Percentiles rank a stretch among this genome's conserved stretches.
Evolutionary conservation across 2,113 vertebrate species (phyloP).

Genomic region (Rhizomys pruinosus): DNA sequence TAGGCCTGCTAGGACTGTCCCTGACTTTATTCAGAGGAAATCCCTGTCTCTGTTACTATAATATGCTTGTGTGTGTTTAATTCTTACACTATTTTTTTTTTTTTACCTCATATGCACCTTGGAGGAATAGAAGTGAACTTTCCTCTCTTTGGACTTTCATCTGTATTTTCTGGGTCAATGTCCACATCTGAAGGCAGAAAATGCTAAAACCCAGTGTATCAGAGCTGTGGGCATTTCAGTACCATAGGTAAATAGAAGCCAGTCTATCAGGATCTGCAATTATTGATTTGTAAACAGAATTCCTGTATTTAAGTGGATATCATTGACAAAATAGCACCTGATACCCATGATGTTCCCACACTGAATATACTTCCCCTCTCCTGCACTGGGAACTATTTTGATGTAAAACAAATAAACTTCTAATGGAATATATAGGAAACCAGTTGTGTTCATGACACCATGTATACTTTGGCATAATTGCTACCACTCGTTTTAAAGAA

Average conservation of each 20-base stretch:
- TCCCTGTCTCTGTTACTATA: neutral
- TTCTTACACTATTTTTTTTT: neutral
- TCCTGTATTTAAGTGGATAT: neutral
- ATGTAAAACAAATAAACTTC: neutral
- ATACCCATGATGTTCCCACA: accelerated
- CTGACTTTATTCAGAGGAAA: neutral
- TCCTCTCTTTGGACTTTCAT: neutral
- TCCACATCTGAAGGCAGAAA: neutral
- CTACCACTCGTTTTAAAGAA: neutral
- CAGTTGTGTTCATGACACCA: neutral
- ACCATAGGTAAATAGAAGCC: neutral
- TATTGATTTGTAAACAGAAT: neutral
- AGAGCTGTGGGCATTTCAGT: neutral
- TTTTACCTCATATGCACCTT: neutral
- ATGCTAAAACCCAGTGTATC: neutral
- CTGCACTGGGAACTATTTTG: neutral
- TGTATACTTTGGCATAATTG: neutral
- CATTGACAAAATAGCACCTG: neutral
- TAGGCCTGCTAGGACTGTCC: neutral
- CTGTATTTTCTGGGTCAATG: neutral
- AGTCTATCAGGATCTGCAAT: neutral
- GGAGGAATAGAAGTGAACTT: neutral
- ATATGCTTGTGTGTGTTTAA: neutral
- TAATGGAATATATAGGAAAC: neutral
- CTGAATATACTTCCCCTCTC: accelerated